Base-by-base conservation (phyloP, 2,113 vertebrate genomes). In the Noturus placidus region DNA sequence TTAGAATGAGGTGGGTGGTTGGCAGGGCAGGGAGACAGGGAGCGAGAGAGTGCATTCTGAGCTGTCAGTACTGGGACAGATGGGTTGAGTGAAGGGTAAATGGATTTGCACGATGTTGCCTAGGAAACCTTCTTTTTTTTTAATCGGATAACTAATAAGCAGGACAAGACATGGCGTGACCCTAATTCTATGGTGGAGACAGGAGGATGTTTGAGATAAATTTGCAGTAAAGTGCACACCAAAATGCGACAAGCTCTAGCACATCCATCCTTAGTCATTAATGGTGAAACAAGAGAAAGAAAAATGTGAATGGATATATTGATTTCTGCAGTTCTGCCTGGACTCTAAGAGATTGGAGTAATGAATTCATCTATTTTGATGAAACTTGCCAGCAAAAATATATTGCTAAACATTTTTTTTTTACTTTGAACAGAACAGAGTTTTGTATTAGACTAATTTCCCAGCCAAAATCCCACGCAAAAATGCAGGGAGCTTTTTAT, bases 41-140 rank as follows among this genome's bases (percentile, higher is more conserved):
- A 69, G 46, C 11, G n/a, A 59, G 72, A 50, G 77, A 30, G 84
- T 20, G 72, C 79, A 83, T 83, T 65, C 65, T 86, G 84, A 76
- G 76, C 65, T 87, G 85, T 83, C 85, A 87, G 78, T 42, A 54
- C 54, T 54, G 86, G 15, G 72, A 86, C 90, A 88, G 90, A 84
- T 86, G 87, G 83, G 82, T 85, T 91, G 88, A 89, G 82, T 88
- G 82, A 91, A 89, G 86, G 84, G 50, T 81, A 88, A 87, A 89
- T 88, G 88, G 77, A 88, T 87, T 91, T 88, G 46, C 61, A 85
- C 70, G 10, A 50, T 22, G 87, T 91, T 90, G 88, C 90, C 90
- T 83, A 80, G 90, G 89, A 88, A 67, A 90, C 89, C 9, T n/a
- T 65, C 63, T 83, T 63, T 79, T 77, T 46, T 63, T 86, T 85